These are phyloP conservation scores for Grallaria varia DNA, from an alignment of 2,113 vertebrate species.

Conservation along the genomic window DNA sequence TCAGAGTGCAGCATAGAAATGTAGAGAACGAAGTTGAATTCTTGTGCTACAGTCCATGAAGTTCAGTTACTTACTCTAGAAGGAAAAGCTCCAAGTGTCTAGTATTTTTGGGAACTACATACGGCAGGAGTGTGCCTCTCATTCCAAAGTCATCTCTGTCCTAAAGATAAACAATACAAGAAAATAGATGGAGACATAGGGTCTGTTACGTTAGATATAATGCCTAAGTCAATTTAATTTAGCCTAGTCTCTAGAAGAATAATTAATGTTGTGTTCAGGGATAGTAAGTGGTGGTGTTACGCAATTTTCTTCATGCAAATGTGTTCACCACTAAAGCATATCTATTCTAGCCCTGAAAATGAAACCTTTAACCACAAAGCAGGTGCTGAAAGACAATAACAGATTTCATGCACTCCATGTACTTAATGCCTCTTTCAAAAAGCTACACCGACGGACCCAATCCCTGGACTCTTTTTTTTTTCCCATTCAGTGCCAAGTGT, in stretches of 20 bases:
- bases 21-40: not conserved
- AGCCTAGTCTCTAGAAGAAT: not conserved
- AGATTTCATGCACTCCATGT: not conserved
- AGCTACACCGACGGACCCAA: accelerated
- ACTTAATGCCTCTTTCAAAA: not conserved
- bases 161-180: not conserved
- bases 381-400: not conserved
- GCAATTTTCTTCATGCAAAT: not conserved
- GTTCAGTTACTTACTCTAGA: not conserved
- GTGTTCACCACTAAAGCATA: not conserved
- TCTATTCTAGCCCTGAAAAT: not conserved
- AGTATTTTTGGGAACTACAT: not conserved
- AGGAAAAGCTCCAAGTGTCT: not conserved
- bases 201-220: not conserved
- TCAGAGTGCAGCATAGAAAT: not conserved
- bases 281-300: not conserved
- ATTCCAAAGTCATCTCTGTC: not conserved
- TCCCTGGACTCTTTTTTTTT: not conserved
- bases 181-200: not conserved
- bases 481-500: not conserved
- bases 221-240: not conserved
- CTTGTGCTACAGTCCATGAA: not conserved
- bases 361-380: not conserved
- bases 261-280: not conserved
- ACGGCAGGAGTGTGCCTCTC: not conserved